phyloP scores from a whole-genome alignment of 2,113 vertebrate species.

The Trogon melanurus region DNA sequence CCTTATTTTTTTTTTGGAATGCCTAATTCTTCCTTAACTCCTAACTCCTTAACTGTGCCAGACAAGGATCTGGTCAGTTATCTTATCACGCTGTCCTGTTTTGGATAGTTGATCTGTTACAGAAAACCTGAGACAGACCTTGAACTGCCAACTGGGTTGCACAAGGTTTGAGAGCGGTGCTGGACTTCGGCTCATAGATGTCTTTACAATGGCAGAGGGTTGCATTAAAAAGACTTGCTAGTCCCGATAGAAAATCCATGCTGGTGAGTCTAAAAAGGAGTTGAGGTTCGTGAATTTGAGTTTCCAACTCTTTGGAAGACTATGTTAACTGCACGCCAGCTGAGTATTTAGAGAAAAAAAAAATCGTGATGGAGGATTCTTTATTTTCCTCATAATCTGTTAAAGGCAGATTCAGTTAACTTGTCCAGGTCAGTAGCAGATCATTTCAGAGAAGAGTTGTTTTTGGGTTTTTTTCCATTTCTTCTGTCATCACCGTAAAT shows the following conservation, averaged over 20 bases:
- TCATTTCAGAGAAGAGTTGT: neutral
- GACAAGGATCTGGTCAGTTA: neutral
- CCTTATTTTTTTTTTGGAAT: neutral
- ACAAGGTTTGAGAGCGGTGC: neutral
- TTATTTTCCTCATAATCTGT: neutral
- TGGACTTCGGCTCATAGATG: neutral
- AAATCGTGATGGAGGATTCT: neutral
- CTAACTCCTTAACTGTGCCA: neutral
- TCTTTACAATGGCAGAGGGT: neutral
- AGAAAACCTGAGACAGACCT: neutral
- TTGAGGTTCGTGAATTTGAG: neutral
- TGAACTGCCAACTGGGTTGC: neutral
- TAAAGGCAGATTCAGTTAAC: neutral
- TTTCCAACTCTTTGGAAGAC: constrained; percentile 36
- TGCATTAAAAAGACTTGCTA: neutral
- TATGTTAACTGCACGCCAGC: neutral
- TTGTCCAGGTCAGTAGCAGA: neutral
- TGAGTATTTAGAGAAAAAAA: neutral
- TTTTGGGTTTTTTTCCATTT: neutral
- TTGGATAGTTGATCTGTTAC: neutral
- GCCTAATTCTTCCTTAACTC: neutral
- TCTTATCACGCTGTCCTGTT: neutral
- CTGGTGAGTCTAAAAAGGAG: neutral
- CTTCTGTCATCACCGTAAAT: neutral
- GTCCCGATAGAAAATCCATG: neutral